Base-by-base conservation (phyloP, 2,113 vertebrate genomes). In the Micronycteris hirsuta region DNA sequence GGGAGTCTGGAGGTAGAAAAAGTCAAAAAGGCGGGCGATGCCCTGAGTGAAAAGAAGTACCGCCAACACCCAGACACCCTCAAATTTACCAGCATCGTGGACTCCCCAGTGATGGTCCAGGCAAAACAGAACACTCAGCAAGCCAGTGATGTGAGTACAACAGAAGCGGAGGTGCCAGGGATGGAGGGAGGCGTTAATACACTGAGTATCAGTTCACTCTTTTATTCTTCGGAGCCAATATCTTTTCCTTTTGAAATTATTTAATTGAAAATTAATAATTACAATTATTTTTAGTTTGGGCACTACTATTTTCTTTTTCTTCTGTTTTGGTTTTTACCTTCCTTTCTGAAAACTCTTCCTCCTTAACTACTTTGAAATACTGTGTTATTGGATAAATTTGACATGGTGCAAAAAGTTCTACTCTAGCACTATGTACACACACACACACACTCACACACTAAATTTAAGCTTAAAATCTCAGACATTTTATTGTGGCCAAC, bases 101-200 rank as follows among this genome's bases (percentile, higher is more conserved):
- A 99, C 97, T 99, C 99, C 49, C 99, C 99, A 7, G 99, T 98
- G 92, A 99, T 99, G 99, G 99, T 99, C 94, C 99, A 99, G 97
- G 99, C 99, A 49, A 99, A 99, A 92, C 76, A 99, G 97, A 99
- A 99, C 92, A 98, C 99, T n/a, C 98, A 98, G 98, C 99, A 99
- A 94, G 96, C 99, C 93, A 99, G 99, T 74, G 97, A 98, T 97
- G 99, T 99, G 95, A 99, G 98, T 97, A 95, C n/a, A 38, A 6
- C 20, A 3, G 58, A 43, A 63, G 38, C 33, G 36, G 47, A 36
- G 22, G 9, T 16, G 12, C 4, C 11, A 13, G 77, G 0, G 14
- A 31, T 3, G 2, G 43, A 45, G 19, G 77, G 61, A 43, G 54
- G 36, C 5, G 65, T 73, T 14, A 5, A 68, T 5, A 67, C 67